These are phyloP conservation scores for Hirtodrosophila duncani DNA, from an alignment of 2,888 invertebrate genomes.

Conservation along the genomic window DNA sequence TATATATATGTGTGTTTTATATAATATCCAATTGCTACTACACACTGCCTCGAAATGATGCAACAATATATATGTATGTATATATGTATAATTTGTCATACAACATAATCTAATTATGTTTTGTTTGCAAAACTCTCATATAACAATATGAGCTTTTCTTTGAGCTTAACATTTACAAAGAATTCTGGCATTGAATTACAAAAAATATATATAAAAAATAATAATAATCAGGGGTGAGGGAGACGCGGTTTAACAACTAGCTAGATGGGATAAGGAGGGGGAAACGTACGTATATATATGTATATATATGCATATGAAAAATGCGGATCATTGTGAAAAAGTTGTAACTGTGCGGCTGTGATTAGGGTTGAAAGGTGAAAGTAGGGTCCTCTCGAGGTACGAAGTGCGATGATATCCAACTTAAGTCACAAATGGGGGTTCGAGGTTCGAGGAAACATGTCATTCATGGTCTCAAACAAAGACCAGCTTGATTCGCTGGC, in stretches of 20 bases:
- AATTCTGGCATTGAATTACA: conserved; percentile 44
- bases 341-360: background rate
- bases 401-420: too few relatives aligned
- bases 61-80: conserved; percentile 43
- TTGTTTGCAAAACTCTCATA: conserved; percentile 22
- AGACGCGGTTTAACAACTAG: conserved; percentile 32
- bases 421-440: conserved; percentile 1
- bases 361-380: background rate
- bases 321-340: background rate
- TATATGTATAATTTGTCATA: conserved; percentile 57
- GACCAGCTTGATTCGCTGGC: background rate
- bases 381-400: too few relatives aligned
- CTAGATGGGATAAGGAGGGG: conserved; percentile 23
- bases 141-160: conserved; percentile 66
- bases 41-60: conserved; percentile 31
- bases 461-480: conserved; percentile 10
- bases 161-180: conserved; percentile 72
- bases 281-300: conserved; percentile 3
- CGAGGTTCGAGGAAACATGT: background rate
- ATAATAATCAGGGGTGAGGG: conserved; percentile 14
- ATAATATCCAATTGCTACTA: conserved; percentile 41
- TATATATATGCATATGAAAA: conserved; percentile 1
- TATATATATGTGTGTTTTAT: conserved; percentile 45
- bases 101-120: conserved; percentile 71
- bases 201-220: conserved; percentile 12